A percentile compares a stretch with the other conserved stretches of the same genome.
Conservation (phyloP, 2,888 invertebrate genomes). For the Eupithecia subumbrata region DNA sequence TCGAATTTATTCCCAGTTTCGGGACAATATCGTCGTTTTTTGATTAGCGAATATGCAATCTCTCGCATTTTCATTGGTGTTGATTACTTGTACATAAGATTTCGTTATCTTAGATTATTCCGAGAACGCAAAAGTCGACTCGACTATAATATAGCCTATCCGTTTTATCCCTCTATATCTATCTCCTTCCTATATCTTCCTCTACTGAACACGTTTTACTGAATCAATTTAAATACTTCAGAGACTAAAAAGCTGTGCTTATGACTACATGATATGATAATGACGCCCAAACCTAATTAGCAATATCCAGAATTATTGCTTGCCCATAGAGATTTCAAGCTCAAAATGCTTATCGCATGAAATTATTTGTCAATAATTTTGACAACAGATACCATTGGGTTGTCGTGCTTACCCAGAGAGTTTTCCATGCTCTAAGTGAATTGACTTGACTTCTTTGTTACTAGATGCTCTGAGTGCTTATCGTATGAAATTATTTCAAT, state of each 20-base stretch:
- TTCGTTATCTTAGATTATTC: neutral
- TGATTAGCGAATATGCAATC: neutral
- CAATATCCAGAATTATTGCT: neutral
- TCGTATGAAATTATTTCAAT: neutral
- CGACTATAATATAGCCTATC: constrained; percentile 54
- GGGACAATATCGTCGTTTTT: constrained; percentile 6
- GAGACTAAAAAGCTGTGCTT: constrained; percentile 17
- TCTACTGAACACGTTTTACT: constrained; percentile 22
- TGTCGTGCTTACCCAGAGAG: too few species aligned
- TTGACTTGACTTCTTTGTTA: too few species aligned
- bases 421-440: too few species aligned
- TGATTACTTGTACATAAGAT: neutral
- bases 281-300: neutral
- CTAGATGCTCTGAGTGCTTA: too few species aligned
- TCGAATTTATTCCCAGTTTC: neutral
- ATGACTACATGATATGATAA: neutral
- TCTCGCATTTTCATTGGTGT: neutral
- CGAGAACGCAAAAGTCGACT: constrained; percentile 45
- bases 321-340: neutral
- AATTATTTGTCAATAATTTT: neutral
- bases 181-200: constrained; percentile 31
- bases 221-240: constrained; percentile 7
- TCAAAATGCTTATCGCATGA: too few species aligned
- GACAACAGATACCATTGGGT: neutral
- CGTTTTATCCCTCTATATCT: constrained; percentile 50